phyloP scores from a whole-genome alignment of 2,113 vertebrate genomes.

The Chloropsis cyanopogon region DNA sequence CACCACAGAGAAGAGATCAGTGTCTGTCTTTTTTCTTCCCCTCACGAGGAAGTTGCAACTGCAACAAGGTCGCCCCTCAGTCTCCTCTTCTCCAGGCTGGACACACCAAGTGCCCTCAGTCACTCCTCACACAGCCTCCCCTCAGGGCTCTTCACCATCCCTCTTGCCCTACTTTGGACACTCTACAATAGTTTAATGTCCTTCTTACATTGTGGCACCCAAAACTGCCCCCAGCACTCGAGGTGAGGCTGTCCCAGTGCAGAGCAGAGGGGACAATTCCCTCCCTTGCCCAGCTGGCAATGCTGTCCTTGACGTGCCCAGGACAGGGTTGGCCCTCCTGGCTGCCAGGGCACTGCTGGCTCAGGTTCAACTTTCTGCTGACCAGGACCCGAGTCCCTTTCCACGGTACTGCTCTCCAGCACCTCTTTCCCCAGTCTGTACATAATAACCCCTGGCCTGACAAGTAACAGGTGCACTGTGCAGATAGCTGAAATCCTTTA shows the following conservation, averaged over 20 bases:
- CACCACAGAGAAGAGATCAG: not conserved
- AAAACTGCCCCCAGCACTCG: not conserved
- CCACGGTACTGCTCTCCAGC: accelerated
- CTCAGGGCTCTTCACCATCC: not conserved
- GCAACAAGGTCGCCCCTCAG: not conserved
- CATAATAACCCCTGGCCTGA: not conserved
- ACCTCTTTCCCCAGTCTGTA: accelerated
- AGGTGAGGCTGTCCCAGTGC: not conserved
- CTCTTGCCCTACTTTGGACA: accelerated
- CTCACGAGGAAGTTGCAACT: accelerated
- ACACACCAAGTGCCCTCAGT: not conserved
- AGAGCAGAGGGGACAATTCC: not conserved
- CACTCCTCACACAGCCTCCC: accelerated
- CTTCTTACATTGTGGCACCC: accelerated
- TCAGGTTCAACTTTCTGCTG: accelerated
- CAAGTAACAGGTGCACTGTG: not conserved
- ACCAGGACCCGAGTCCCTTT: not conserved
- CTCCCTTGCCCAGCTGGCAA: accelerated
- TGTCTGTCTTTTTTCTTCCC: accelerated
- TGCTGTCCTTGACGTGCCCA: not conserved
- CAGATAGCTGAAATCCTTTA: not conserved
- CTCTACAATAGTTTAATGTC: not conserved
- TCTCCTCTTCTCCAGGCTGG: not conserved
- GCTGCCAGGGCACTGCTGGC: not conserved
- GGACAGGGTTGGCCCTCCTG: not conserved